phyloP scores from a whole-genome alignment of 2,113 vertebrate species.

The Eublepharis macularius region DNA sequence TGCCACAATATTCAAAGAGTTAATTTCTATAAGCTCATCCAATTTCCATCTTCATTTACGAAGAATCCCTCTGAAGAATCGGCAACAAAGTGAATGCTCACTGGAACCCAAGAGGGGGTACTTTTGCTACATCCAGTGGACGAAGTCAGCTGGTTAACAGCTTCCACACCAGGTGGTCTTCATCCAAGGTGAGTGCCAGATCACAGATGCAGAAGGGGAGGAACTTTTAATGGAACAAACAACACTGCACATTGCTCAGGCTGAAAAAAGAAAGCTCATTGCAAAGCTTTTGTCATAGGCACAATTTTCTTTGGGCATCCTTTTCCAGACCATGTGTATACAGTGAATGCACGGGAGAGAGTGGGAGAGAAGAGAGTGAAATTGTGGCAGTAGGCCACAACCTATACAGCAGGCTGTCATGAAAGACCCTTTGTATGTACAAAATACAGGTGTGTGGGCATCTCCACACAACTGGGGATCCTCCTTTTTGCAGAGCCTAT shows the following conservation, averaged over 20 bases:
- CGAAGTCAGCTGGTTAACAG: background rate
- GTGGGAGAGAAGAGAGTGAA: no score
- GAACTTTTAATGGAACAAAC: background rate
- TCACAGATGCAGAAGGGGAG: background rate
- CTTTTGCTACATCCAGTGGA: background rate
- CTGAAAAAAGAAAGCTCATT: background rate
- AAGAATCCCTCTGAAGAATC: background rate
- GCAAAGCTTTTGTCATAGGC: background rate
- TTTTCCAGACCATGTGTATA: no score
- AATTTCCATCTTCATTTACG: background rate
- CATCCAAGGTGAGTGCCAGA: background rate
- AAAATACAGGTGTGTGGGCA: no score
- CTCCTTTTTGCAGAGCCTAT: no score
- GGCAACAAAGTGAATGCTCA: conserved; percentile 22
- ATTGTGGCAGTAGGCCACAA: no score
- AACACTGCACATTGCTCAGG: background rate
- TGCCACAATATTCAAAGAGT: conserved; percentile 18
- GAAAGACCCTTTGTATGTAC: no score
- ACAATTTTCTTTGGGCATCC: background rate
- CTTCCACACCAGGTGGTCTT: background rate
- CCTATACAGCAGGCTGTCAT: no score
- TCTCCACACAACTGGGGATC: no score
- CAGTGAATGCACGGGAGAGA: no score
- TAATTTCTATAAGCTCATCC: background rate
- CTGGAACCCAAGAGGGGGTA: background rate